These are phyloP conservation scores for Saimiri boliviensis DNA, from an alignment of 2,113 vertebrate genomes.

Conservation along the genomic window DNA sequence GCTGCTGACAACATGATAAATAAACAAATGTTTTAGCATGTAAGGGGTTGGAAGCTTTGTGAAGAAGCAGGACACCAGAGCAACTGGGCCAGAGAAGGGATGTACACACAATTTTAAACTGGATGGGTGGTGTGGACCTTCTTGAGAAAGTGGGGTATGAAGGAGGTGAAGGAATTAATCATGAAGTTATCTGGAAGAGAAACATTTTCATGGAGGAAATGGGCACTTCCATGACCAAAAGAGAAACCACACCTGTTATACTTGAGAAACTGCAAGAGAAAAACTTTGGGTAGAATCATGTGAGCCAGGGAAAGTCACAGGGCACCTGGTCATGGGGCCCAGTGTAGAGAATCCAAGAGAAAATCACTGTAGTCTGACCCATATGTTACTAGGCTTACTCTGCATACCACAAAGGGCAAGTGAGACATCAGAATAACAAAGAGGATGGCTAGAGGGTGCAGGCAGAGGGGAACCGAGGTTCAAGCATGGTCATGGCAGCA, in stretches of 20 bases:
- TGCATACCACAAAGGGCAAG: no score
- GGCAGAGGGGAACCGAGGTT: rapidly evolving
- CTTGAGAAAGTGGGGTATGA: neutral
- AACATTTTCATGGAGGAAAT: neutral
- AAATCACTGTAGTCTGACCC: rapidly evolving
- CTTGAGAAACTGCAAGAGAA: no score
- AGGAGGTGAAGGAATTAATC: neutral
- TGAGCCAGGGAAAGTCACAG: rapidly evolving
- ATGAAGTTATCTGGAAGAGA: neutral
- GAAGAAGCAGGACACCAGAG: rapidly evolving
- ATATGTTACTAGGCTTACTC: rapidly evolving
- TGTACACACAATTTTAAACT: neutral
- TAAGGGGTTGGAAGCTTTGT: rapidly evolving
- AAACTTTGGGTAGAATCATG: rapidly evolving
- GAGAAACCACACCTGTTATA: rapidly evolving
- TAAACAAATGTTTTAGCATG: rapidly evolving
- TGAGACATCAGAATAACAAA: neutral
- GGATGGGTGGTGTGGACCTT: neutral
- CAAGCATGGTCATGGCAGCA: rapidly evolving
- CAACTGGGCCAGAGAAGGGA: rapidly evolving
- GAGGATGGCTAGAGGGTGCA: rapidly evolving
- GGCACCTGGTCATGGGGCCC: rapidly evolving
- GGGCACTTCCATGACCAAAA: rapidly evolving
- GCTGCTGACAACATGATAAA: rapidly evolving
- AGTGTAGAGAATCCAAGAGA: rapidly evolving